Conservation (phyloP, 2,888 invertebrate genomes). For the Plutella xylostella region DNA sequence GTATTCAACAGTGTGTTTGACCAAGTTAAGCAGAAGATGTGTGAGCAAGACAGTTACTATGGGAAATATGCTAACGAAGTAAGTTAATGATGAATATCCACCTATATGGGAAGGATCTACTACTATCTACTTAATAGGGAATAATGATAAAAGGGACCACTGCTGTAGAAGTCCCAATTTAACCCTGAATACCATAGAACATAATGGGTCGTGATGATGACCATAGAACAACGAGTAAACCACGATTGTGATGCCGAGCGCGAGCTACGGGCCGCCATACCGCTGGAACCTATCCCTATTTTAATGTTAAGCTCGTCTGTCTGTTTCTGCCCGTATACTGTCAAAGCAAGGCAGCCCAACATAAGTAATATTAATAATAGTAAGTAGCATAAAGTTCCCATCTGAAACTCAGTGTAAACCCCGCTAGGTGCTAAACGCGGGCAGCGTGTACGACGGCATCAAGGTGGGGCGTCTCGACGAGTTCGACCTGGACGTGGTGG, state of each 20-base stretch:
- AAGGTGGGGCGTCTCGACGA: constrained; percentile 71
- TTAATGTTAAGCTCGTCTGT: too few species aligned
- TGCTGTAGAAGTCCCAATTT: too few species aligned
- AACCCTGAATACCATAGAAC: too few species aligned
- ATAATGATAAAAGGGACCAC: too few species aligned
- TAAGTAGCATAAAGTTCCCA: background rate
- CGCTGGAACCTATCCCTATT: too few species aligned
- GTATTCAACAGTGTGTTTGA: constrained; percentile 49
- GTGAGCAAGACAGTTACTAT: constrained; percentile 46
- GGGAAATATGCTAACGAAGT: constrained; percentile 45
- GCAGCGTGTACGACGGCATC: constrained; percentile 72
- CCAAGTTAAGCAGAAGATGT: constrained; percentile 45
- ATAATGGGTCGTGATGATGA: too few species aligned
- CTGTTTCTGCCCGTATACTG: too few species aligned
- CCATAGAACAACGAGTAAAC: too few species aligned
- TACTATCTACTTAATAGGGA: background rate
- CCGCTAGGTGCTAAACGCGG: constrained; percentile 52
- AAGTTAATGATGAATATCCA: constrained; percentile 5
- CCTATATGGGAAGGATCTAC: too few species aligned
- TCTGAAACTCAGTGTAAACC: background rate
- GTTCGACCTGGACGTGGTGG: constrained; percentile 71
- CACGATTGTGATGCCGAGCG: background rate
- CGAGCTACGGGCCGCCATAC: too few species aligned
- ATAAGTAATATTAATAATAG: too few species aligned
- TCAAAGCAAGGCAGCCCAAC: too few species aligned